Base-by-base conservation (phyloP, 2,888 invertebrate species). In the Macaria liturata region DNA sequence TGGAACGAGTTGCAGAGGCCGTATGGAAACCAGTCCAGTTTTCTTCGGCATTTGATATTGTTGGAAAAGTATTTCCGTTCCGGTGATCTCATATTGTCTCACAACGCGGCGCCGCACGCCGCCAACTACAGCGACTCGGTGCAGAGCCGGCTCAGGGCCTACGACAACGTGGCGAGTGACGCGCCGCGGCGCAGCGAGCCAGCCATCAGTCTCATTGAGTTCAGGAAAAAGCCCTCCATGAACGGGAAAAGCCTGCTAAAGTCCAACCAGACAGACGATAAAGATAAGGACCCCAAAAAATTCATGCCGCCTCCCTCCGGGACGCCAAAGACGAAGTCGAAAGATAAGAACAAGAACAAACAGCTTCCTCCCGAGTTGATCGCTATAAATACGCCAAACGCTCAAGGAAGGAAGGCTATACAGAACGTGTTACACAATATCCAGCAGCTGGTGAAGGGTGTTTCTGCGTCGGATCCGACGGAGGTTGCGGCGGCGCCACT, bases 1-100 rank as follows among this genome's bases (percentile, higher is more conserved):
- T 97, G 97, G 96, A 95, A 95, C 62, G 96, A 96, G 68, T 80
- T 97, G 43, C 96, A 97, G 75, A 94, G 96, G 76, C 97, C 97
- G 0, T 97, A 97, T 70, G 97, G 97, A 3, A 97, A 96, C 80
- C 96, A 96, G 72, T 96, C 97, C 46, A 97, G 97, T 66, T 97
- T 97, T 76, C 84, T 97, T 1, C 92, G 97, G 5, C 97, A 97
- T 83, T 85, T 97, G 42, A 95, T 97, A 51, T 85, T 97, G 4
- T 78, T 97, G 64, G 97, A 97, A 68, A 97, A 97, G 76, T 97
- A 97, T 81, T 97, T 95, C 76, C 93, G 97, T 56, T 95, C 95
- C 64, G 97, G 97, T 0, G 96, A 97, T 74, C 82, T 97, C 49
- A 92, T 96, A 0, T 76, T 97, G 9, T 94, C 96, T 0, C 94